Evolutionary conservation across 2,797 vertebrate genomes (phyloP), one percentile per base, ranked within the genome.

Genomic region (Hipposideros larvatus): DNA sequence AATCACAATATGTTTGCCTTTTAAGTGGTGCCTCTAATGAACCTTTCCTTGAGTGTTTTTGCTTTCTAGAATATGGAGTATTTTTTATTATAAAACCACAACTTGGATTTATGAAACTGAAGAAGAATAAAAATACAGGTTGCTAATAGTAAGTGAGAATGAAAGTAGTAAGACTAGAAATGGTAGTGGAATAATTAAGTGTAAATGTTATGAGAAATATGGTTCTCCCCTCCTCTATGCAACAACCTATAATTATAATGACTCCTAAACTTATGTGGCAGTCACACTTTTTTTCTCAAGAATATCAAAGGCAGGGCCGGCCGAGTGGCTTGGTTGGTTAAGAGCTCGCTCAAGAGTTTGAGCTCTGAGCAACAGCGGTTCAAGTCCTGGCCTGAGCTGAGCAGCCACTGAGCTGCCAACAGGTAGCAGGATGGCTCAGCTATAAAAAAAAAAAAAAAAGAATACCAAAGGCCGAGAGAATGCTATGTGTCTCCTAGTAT

Each of bases 71-170:
- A 77, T 51, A 53, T 55, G 15, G 41, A 16, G 8, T 82, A 1
- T 26, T 91, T 68, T 96, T 82, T 90, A 66, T 55, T 89, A 71
- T 79, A 75, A 95, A 95, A 68, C 18, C n/a, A 84, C 53, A 80
- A 19, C 46, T 90, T 87, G 46, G n/a, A 41, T 41, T 80, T 78
- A 79, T 96, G 68, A 93, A 94, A 91, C 57, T 73, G 3, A 75
- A 84, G 34, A 70, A 31, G n/a, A 75, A 68, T 65, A 80, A 90
- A 93, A 91, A 57, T 57, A 78, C 70, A 65, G 24, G 18, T 68
- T 89, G 21, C 21, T 48, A 66, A 61, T 19, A 46, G 48, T 41
- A 66, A 75, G 59, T 91, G 43, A 70, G 83, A 92, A 74, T 65
- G 3, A 48, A 65, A 92, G 31, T 19, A 77, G 55, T 59, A 66